Evolutionary conservation across 1,140 invertebrate genomes (phyloP).

Genomic region (Brachionus sp.): DNA sequence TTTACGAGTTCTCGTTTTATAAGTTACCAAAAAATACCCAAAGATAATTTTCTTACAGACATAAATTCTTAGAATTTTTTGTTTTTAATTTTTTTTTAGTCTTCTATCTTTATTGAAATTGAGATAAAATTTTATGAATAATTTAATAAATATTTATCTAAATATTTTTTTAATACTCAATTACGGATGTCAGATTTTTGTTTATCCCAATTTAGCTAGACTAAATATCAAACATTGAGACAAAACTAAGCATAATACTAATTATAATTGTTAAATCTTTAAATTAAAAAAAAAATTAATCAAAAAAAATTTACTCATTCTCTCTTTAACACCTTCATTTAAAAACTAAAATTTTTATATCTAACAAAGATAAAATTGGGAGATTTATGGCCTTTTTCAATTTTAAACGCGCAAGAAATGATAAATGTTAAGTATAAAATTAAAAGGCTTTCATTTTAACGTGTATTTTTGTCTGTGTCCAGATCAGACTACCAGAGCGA

Average conservation of each 20-base stretch:
- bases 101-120: not conserved
- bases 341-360: not conserved
- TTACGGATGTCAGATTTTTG: slow-evolving; percentile 1
- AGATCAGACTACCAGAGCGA: no score
- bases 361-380: not conserved
- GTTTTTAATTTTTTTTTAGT: not conserved
- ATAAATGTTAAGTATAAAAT: not conserved
- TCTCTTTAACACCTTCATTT: not conserved
- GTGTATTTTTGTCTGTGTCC: no score
- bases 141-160: slow-evolving; percentile 13
- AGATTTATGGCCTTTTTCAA: not conserved
- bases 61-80: not conserved
- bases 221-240: not conserved
- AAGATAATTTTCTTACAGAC: not conserved
- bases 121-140: slow-evolving; percentile 6
- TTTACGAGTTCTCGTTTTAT: not conserved
- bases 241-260: not conserved
- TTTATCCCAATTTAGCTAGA: slow-evolving; percentile 8
- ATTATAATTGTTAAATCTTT: not conserved
- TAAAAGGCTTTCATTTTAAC: no score
- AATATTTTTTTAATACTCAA: not conserved
- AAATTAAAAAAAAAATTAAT: not conserved
- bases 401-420: not conserved
- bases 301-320: not conserved
- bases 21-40: not conserved